Percentiles rank a stretch among this genome's conserved stretches.
These are phyloP conservation scores for Larimichthys polyactis DNA, from an alignment of 2,113 vertebrate species.

Conservation along the genomic window DNA sequence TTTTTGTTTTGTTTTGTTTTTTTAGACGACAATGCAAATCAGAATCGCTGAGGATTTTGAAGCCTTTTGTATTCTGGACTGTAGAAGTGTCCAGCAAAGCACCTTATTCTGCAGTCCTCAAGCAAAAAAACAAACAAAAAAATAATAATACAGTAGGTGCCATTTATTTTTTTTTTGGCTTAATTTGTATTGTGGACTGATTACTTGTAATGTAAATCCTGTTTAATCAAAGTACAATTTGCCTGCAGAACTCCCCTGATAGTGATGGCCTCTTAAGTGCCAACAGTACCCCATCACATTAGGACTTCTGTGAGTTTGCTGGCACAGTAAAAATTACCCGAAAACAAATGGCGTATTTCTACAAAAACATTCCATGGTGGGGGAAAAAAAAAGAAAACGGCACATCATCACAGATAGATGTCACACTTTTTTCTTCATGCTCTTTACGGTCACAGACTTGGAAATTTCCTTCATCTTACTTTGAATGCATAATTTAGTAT, in stretches of 20 bases:
- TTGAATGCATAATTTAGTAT: conserved; percentile 72
- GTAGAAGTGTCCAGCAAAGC: conserved; percentile 60
- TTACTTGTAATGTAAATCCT: conserved; percentile 47
- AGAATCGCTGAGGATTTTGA: conserved; percentile 50
- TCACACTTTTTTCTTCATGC: conserved; percentile 52
- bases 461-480: conserved; percentile 64
- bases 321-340: conserved; percentile 54
- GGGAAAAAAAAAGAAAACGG: conserved; percentile 29
- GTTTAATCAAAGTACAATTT: conserved; percentile 54
- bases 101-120: conserved; percentile 68
- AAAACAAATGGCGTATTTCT: conserved; percentile 48
- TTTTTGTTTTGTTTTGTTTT: background rate
- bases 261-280: conserved; percentile 70
- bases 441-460: conserved; percentile 47
- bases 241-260: conserved; percentile 51
- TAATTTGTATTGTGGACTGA: conserved; percentile 53
- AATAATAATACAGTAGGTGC: conserved; percentile 33
- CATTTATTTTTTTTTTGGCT: conserved; percentile 33
- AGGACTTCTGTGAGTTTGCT: conserved; percentile 54
- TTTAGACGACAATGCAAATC: conserved; percentile 62
- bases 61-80: conserved; percentile 73
- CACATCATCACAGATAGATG: conserved; percentile 56
- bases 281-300: conserved; percentile 61
- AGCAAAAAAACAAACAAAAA: conserved; percentile 2
- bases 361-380: conserved; percentile 68